Conservation (phyloP, 2,888 invertebrate species). For the Erpobdella octoculata region DNA sequence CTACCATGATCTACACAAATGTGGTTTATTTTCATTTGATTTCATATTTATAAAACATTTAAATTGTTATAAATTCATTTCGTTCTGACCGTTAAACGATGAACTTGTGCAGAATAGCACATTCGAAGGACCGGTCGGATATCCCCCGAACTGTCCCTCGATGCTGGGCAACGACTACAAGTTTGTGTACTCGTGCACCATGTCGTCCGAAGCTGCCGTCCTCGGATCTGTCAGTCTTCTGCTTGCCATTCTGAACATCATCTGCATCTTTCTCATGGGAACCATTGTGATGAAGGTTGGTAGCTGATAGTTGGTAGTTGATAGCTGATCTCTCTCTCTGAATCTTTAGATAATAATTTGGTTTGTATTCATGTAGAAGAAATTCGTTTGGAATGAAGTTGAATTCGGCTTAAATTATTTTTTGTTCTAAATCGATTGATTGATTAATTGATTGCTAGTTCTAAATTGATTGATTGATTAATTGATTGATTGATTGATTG, state of each 20-base stretch:
- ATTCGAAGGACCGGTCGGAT: too few species aligned
- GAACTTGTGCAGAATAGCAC: too few species aligned
- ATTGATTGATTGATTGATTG: constrained; percentile 2
- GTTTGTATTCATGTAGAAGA: not conserved
- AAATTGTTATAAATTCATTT: too few species aligned
- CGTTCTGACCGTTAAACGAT: too few species aligned
- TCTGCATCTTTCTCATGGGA: constrained; percentile 73
- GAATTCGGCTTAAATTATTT: not conserved
- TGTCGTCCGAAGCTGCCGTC: constrained; percentile 68
- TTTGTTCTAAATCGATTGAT: not conserved
- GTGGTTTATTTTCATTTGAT: not conserved
- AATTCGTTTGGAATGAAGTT: too few species aligned
- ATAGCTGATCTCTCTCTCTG: not conserved
- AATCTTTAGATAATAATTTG: not conserved
- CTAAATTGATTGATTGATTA: not conserved
- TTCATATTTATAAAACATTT: not conserved
- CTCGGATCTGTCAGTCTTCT: constrained; percentile 73
- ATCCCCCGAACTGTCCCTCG: constrained; percentile 26
- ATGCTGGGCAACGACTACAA: constrained; percentile 30
- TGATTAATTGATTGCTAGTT: constrained; percentile 5
- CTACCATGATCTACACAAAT: constrained; percentile 8
- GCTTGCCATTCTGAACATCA: constrained; percentile 71
- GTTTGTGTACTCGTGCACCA: constrained; percentile 65
- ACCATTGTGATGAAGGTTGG: constrained; percentile 60
- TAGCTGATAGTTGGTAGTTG: not conserved